phyloP scores from a whole-genome alignment of 2,888 invertebrate species.

The Plagodis dolabraria region DNA sequence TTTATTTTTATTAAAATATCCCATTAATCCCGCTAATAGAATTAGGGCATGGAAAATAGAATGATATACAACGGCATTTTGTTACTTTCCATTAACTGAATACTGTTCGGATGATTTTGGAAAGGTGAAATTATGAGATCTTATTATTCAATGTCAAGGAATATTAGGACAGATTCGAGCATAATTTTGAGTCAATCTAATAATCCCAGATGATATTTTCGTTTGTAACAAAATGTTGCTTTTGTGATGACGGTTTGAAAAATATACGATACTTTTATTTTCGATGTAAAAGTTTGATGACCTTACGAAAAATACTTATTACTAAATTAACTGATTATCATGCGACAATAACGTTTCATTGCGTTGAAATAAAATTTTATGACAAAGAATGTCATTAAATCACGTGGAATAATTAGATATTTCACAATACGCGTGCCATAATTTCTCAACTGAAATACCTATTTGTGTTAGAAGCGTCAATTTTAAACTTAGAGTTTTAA shows the following conservation, averaged over 20 bases:
- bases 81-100: conserved; percentile 33
- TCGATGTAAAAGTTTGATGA: background rate
- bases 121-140: conserved; percentile 23
- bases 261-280: background rate
- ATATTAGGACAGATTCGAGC: background rate
- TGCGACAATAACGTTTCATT: conserved; percentile 21
- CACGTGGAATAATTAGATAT: conserved; percentile 32
- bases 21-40: conserved; percentile 56
- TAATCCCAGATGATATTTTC: background rate
- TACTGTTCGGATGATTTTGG: conserved; percentile 24
- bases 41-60: conserved; percentile 46
- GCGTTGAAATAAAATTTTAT: conserved; percentile 25
- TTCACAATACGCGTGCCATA: conserved; percentile 43
- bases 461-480: conserved; percentile 47
- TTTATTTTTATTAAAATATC: conserved; percentile 65
- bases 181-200: background rate
- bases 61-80: conserved; percentile 39
- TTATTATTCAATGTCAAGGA: conserved; percentile 11
- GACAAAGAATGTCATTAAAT: conserved; percentile 29
- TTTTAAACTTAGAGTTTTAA: conserved; percentile 58
- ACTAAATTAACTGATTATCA: conserved; percentile 27
- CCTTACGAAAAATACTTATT: conserved; percentile 14
- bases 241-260: no score
- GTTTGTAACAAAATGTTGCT: no score
- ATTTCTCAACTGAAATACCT: conserved; percentile 42